A percentile compares a stretch with the other conserved stretches of the same genome.
phyloP scores from a whole-genome alignment of 2,113 vertebrate genomes.

The Etia nguti region DNA sequence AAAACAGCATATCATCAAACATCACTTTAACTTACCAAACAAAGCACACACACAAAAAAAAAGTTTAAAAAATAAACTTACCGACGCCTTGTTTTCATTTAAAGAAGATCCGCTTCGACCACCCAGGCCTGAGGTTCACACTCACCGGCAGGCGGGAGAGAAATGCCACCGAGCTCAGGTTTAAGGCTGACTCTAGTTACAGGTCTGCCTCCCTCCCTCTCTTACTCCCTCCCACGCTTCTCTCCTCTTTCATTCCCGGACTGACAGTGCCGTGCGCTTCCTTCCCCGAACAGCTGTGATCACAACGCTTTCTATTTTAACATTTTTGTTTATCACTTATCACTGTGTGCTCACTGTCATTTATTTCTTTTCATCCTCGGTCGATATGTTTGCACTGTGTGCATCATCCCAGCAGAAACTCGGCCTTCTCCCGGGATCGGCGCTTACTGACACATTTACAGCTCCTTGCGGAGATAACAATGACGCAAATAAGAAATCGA shows the following conservation, averaged over 20 bases:
- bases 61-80: background rate
- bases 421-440: background rate
- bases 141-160: background rate
- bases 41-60: background rate
- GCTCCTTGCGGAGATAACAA: background rate
- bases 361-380: background rate
- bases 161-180: slow-evolving; percentile 21
- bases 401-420: background rate
- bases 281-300: slow-evolving; percentile 36
- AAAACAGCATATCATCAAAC: background rate
- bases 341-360: background rate
- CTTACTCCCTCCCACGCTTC: background rate
- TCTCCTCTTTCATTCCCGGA: slow-evolving; percentile 13
- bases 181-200: background rate
- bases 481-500: background rate
- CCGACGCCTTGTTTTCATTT: background rate
- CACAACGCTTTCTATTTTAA: background rate
- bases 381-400: background rate
- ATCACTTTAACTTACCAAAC: background rate
- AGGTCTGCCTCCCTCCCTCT: background rate
- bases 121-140: background rate
- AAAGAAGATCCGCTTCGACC: background rate
- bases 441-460: background rate
- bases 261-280: background rate
- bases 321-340: background rate